These are phyloP conservation scores for Rhagoletis pomonella DNA, from an alignment of 1,140 invertebrate species.

Conservation along the genomic window DNA sequence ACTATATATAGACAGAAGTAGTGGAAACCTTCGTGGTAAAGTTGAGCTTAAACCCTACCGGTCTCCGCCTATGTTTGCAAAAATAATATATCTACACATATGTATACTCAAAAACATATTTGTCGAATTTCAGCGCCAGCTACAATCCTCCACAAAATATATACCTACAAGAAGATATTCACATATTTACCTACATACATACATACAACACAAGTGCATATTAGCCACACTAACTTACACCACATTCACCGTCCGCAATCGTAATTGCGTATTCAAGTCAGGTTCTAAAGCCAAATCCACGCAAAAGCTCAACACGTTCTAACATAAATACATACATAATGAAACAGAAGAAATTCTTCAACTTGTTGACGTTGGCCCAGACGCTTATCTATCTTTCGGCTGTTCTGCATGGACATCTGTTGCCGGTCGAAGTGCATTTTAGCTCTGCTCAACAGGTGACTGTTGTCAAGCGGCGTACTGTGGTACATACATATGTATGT, in stretches of 20 bases:
- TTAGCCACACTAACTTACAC: background rate
- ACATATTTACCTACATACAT: background rate
- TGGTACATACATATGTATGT: background rate
- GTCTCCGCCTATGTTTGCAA: background rate
- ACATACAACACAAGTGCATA: background rate
- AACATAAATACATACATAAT: slow-evolving; percentile 47
- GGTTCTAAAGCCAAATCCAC: background rate
- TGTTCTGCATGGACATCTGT: slow-evolving; percentile 20
- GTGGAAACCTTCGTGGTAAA: too few species aligned
- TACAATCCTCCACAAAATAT: background rate
- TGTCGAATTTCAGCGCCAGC: background rate
- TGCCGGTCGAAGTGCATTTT: slow-evolving; percentile 29
- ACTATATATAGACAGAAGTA: too few species aligned
- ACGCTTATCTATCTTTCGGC: slow-evolving; percentile 30
- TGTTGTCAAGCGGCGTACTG: slow-evolving; percentile 8
- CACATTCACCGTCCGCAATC: background rate
- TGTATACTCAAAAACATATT: background rate
- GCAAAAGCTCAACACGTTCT: slow-evolving; percentile 17
- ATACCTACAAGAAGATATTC: background rate
- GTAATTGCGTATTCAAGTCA: slow-evolving; percentile 22
- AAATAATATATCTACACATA: background rate
- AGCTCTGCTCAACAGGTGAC: background rate
- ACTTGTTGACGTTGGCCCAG: background rate
- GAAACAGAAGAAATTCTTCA: slow-evolving; percentile 49
- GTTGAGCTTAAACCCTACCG: too few species aligned